Evolutionary conservation across 2,797 vertebrate genomes (phyloP).

Genomic region (Octomys mimax): DNA sequence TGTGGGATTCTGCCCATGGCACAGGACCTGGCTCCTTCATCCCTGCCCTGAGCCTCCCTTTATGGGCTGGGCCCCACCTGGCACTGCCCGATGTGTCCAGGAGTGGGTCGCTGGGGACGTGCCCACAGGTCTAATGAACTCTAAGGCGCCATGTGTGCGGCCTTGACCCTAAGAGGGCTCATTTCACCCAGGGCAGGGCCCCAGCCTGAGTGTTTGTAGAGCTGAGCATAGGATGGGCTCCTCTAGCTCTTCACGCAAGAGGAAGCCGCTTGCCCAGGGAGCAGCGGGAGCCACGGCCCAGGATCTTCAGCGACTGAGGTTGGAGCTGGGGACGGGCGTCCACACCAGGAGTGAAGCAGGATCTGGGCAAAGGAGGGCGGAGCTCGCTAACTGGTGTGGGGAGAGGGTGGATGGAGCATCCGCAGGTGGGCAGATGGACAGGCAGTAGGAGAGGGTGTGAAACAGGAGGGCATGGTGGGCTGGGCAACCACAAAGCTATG

Average conservation of each 20-base stretch:
- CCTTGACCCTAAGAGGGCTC: not conserved
- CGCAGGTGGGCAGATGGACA: no score
- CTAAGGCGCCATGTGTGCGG: not conserved
- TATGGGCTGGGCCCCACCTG: not conserved
- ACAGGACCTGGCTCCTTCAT: accelerated
- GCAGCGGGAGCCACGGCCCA: not conserved
- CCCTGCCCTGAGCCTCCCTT: accelerated
- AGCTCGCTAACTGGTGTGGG: not conserved
- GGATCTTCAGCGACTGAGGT: not conserved
- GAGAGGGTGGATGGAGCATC: not conserved
- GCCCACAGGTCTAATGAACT: accelerated
- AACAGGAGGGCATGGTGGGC: no score
- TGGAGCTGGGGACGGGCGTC: not conserved
- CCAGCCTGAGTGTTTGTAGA: no score
- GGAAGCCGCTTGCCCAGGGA: accelerated
- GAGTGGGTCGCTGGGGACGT: accelerated
- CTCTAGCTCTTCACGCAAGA: no score
- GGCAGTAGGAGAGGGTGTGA: no score
- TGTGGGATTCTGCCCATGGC: not conserved
- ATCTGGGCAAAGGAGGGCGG: not conserved
- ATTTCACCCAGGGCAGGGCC: not conserved
- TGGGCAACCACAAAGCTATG: not conserved
- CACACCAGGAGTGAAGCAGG: not conserved
- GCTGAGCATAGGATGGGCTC: no score
- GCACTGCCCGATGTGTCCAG: accelerated